Conservation (phyloP, 2,113 vertebrate species). For the Apodemus sylvaticus region DNA sequence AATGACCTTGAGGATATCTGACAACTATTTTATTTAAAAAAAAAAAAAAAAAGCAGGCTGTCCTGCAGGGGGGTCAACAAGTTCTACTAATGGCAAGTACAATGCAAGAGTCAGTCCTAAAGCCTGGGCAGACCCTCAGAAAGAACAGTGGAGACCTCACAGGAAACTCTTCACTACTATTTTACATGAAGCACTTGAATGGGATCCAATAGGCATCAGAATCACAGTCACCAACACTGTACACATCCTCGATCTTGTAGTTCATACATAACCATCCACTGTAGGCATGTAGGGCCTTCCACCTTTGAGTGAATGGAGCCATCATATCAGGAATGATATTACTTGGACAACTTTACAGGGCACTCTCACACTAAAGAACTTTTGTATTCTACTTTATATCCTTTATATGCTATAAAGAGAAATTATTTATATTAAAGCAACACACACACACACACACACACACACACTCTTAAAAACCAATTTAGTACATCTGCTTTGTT, state of each 20-base stretch:
- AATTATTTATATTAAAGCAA: slow-evolving; percentile 59
- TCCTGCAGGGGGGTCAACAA: not conserved
- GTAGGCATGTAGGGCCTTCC: not conserved
- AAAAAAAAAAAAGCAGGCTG: not conserved
- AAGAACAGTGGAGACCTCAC: not conserved
- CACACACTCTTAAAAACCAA: slow-evolving; percentile 29
- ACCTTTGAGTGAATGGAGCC: not conserved
- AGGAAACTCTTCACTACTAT: not conserved
- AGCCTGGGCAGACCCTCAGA: not conserved
- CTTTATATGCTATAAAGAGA: not conserved
- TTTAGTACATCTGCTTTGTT: slow-evolving; percentile 40
- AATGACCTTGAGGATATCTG: not conserved
- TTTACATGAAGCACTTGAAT: slow-evolving; percentile 7
- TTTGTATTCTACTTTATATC: slow-evolving; percentile 24
- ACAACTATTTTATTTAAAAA: not conserved
- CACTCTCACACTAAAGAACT: not conserved
- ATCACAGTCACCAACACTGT: not conserved
- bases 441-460: not conserved
- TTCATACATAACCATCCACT: too few relatives aligned
- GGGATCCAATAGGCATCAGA: not conserved
- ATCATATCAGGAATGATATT: not conserved
- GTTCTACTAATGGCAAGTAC: not conserved
- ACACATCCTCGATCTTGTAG: not conserved
- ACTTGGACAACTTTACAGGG: not conserved
- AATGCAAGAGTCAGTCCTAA: not conserved